These are phyloP conservation scores for Aratinga solstitialis DNA, from an alignment of 2,797 vertebrate genomes.

Conservation along the genomic window DNA sequence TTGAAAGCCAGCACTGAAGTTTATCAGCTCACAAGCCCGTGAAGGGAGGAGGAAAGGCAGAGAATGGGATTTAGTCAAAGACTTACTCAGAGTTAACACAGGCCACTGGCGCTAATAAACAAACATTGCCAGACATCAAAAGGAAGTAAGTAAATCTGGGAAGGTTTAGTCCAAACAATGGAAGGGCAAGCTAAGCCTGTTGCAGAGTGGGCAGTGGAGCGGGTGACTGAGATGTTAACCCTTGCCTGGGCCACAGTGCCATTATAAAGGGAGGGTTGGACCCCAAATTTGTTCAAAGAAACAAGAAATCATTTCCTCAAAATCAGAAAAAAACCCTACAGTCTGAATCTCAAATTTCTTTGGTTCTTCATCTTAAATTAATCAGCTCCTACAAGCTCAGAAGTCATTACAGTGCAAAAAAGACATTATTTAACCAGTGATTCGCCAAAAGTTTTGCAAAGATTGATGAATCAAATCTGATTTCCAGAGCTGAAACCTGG, in stretches of 20 bases:
- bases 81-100: constrained; percentile 81
- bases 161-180: constrained; percentile 76
- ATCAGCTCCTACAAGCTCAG: neutral
- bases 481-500: neutral
- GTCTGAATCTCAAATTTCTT: neutral
- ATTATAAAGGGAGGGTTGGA: neutral
- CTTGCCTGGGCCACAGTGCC: constrained; percentile 14
- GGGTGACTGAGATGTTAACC: constrained; percentile 67
- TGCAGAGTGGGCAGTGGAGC: constrained; percentile 36
- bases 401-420: neutral
- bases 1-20: constrained; percentile 62
- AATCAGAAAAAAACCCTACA: neutral
- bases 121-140: constrained; percentile 88
- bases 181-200: constrained; percentile 61
- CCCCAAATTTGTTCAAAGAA: neutral
- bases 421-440: neutral
- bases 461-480: neutral
- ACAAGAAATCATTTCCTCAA: neutral
- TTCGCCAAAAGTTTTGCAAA: neutral
- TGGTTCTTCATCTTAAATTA: neutral
- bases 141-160: constrained; percentile 77
- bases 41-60: constrained; percentile 68
- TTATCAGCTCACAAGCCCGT: constrained; percentile 69
- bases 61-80: constrained; percentile 79
- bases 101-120: constrained; percentile 88